Conservation (phyloP, 2,113 vertebrate species). For the Triplophysa siluroides region DNA sequence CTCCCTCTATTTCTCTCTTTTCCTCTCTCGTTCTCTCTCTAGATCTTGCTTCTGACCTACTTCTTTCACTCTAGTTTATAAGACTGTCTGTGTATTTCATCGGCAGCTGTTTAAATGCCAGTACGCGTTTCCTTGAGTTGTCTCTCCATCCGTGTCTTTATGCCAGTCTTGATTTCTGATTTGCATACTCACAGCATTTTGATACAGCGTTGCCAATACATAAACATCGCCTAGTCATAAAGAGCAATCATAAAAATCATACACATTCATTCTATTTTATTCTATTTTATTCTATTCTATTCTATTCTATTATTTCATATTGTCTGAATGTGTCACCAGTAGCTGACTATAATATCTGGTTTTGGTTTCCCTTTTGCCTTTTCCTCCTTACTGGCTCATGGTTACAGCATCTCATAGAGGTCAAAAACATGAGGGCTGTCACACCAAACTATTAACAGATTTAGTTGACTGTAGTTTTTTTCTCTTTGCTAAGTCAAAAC, state of each 20-base stretch:
- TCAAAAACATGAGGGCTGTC: neutral
- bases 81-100: conserved; percentile 34
- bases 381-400: neutral
- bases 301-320: too few species aligned
- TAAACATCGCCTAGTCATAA: conserved; percentile 20
- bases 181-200: neutral
- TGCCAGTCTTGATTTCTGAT: neutral
- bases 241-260: neutral
- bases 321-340: too few species aligned
- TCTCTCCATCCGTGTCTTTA: conserved; percentile 13
- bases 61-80: conserved; percentile 50
- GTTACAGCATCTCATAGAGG: neutral
- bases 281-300: too few species aligned
- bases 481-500: too few species aligned
- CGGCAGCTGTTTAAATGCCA: conserved; percentile 34
- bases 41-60: conserved; percentile 45
- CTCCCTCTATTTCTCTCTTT: neutral
- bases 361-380: neutral
- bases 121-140: conserved; percentile 8
- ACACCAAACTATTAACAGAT: neutral
- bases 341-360: neutral
- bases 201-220: neutral
- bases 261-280: too few species aligned
- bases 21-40: conserved; percentile 48
- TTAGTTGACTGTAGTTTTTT: too few species aligned